phyloP scores from a whole-genome alignment of 2,888 invertebrate species.

The Sphaeridia pumilis region DNA sequence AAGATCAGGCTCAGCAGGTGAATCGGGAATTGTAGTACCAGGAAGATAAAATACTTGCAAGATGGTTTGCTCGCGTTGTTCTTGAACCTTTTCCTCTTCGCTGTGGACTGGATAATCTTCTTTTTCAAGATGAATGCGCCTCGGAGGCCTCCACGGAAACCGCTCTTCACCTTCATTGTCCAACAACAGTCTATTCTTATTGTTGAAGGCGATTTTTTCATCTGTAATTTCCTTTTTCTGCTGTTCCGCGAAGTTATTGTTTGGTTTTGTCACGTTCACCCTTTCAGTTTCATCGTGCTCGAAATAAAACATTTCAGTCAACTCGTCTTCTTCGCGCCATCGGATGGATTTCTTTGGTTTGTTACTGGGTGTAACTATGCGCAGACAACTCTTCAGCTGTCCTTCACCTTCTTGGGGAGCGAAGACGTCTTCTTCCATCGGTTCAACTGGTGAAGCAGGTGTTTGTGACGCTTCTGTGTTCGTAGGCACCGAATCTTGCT shows the following conservation, averaged over 20 bases:
- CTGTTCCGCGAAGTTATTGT: conserved; percentile 64
- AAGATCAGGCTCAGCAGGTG: conserved; percentile 72
- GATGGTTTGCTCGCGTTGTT: conserved; percentile 71
- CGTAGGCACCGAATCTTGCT: conserved; percentile 5
- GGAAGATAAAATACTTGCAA: conserved; percentile 66
- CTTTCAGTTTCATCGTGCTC: conserved; percentile 92
- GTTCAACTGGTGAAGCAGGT: conserved; percentile 3
- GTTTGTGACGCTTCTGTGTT: conserved; percentile 38
- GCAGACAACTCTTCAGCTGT: conserved; percentile 52
- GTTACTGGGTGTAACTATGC: conserved; percentile 51
- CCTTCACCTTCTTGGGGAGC: conserved; percentile 24
- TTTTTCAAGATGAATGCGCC: conserved; percentile 51
- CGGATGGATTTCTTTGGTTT: conserved; percentile 67
- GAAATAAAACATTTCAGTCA: conserved; percentile 77
- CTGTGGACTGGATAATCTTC: conserved; percentile 47
- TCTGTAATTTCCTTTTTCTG: conserved; percentile 75
- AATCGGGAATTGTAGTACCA: conserved; percentile 56
- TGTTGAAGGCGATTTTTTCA: conserved; percentile 71
- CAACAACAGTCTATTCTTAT: conserved; percentile 57
- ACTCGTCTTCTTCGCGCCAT: conserved; percentile 66
- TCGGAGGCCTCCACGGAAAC: conserved; percentile 61
- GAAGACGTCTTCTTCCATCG: conserved; percentile 15
- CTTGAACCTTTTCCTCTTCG: conserved; percentile 74
- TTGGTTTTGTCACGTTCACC: conserved; percentile 72
- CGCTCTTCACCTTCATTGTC: conserved; percentile 64